These are phyloP conservation scores for Ecdyonurus torrentis DNA, from an alignment of 2,888 invertebrate species.

Conservation along the genomic window DNA sequence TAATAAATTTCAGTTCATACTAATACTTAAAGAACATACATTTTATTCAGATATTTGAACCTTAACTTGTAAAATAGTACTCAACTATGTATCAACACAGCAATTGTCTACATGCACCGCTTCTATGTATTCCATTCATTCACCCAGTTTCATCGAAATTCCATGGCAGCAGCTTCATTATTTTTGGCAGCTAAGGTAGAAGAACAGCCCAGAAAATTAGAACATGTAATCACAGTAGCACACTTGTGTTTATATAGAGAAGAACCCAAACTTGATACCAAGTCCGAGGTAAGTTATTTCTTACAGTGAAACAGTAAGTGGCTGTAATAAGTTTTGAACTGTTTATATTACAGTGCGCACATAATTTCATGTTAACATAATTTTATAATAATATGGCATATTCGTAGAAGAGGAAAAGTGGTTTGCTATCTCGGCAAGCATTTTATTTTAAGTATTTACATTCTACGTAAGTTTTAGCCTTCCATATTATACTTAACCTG, in stretches of 20 bases:
- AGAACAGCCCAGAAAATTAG: constrained; percentile 93
- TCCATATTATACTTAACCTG: no score
- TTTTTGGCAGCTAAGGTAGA: constrained; percentile 98
- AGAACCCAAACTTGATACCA: constrained; percentile 39
- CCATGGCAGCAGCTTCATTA: constrained; percentile 84
- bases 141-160: constrained; percentile 84
- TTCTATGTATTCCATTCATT: constrained; percentile 98
- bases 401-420: no score
- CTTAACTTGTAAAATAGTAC: constrained; percentile 35
- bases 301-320: neutral
- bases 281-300: constrained; percentile 44
- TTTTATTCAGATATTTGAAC: constrained; percentile 17
- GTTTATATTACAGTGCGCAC: constrained; percentile 19
- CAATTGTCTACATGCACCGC: constrained; percentile 97
- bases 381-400: no score
- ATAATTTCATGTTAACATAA: no score
- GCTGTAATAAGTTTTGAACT: constrained; percentile 3
- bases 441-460: no score
- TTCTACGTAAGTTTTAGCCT: no score
- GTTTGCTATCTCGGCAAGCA: no score
- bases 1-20: no score
- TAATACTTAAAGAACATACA: no score
- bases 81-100: constrained; percentile 95
- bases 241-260: constrained; percentile 65
- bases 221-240: constrained; percentile 89